A percentile compares a stretch with the other conserved stretches of the same genome.
These are phyloP conservation scores for Poecile montanus DNA, from an alignment of 2,797 vertebrate species.

Conservation along the genomic window DNA sequence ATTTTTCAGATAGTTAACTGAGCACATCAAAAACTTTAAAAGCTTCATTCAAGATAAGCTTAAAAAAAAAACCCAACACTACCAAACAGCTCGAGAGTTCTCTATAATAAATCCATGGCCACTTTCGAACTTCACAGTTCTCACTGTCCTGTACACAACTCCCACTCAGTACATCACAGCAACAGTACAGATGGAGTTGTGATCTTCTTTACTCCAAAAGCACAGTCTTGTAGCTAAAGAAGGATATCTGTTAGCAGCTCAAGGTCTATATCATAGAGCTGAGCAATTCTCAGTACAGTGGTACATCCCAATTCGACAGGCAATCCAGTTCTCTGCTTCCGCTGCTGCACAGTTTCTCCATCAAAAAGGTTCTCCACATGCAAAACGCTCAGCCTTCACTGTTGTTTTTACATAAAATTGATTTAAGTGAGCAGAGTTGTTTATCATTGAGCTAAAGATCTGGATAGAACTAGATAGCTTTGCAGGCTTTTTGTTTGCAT, in stretches of 20 bases:
- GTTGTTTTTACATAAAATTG: conserved; percentile 11
- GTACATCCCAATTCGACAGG: conserved; percentile 3
- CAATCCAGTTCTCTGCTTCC: background rate
- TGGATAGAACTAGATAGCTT: background rate
- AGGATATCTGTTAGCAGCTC: conserved; percentile 65
- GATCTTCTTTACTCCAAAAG: conserved; percentile 71
- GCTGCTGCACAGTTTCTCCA: background rate
- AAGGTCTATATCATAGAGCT: conserved; percentile 62
- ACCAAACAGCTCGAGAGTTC: background rate
- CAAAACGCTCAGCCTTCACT: background rate
- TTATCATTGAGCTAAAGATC: background rate
- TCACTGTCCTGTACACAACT: conserved; percentile 72
- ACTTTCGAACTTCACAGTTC: conserved; percentile 68
- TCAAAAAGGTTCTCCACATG: background rate
- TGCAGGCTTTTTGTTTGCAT: background rate
- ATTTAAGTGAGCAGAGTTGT: conserved; percentile 7
- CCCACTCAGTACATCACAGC: conserved; percentile 70
- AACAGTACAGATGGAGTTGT: conserved; percentile 70
- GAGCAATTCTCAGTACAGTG: conserved; percentile 43
- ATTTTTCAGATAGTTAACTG: background rate
- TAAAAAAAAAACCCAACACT: background rate
- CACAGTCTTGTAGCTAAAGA: conserved; percentile 71
- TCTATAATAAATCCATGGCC: conserved; percentile 58
- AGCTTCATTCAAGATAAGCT: conserved; percentile 23
- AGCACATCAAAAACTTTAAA: background rate